Conservation (phyloP, 2,888 invertebrate genomes). For the Oeneis ivallda region DNA sequence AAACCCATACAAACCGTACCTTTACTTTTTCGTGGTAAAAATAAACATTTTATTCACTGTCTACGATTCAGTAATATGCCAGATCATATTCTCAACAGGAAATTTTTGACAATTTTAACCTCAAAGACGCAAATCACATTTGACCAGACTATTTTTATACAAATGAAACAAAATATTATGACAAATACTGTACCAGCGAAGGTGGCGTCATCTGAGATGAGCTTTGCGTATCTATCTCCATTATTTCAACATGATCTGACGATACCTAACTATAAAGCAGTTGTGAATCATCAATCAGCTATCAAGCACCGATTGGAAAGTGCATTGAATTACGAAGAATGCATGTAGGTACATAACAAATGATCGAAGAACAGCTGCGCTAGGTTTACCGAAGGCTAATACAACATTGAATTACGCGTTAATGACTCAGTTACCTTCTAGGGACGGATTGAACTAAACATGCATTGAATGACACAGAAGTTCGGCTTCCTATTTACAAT, state of each 20-base stretch:
- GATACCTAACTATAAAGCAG: not conserved
- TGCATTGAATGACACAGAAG: conserved; percentile 43
- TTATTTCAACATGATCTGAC: conserved; percentile 1
- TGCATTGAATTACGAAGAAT: conserved; percentile 17
- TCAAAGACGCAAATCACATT: too few species aligned
- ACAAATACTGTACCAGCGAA: too few species aligned
- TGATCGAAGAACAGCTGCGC: conserved; percentile 24
- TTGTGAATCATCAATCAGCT: too few species aligned
- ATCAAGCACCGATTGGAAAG: not conserved
- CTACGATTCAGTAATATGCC: too few species aligned
- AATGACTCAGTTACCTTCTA: conserved; percentile 49
- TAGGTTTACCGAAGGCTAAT: conserved; percentile 18
- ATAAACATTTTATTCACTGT: too few species aligned
- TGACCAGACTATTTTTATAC: too few species aligned
- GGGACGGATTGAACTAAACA: conserved; percentile 72
- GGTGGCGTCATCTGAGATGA: too few species aligned
- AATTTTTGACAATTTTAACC: too few species aligned
- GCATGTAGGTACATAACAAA: conserved; percentile 9
- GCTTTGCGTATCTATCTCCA: not conserved
- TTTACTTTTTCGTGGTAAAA: too few species aligned
- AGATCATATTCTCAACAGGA: too few species aligned
- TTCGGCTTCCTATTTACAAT: conserved; percentile 46
- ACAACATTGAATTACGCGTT: conserved; percentile 25
- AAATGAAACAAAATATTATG: too few species aligned
- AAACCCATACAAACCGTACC: too few species aligned